Evolutionary conservation across 2,113 vertebrate genomes (phyloP).

Genomic region (Symphodus melops): DNA sequence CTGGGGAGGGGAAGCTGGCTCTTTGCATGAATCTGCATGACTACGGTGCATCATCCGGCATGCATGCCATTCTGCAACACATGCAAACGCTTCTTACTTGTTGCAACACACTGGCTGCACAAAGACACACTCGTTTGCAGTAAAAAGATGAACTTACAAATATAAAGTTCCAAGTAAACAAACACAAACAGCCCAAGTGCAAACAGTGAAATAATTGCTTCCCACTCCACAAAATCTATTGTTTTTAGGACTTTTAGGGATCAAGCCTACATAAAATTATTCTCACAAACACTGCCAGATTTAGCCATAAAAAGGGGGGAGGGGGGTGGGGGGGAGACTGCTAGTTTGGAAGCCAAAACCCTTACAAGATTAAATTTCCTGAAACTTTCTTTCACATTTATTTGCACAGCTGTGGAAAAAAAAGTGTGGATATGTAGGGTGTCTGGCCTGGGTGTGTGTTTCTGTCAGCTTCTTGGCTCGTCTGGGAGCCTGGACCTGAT

Average conservation of each 20-base stretch:
- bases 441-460: slow-evolving; percentile 27
- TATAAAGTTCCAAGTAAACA: neutral
- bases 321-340: slow-evolving; percentile 13
- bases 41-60: neutral
- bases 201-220: slow-evolving; percentile 3
- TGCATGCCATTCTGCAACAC: neutral
- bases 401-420: slow-evolving; percentile 74
- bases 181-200: neutral
- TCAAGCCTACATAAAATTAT: slow-evolving; percentile 33
- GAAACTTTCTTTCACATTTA: slow-evolving; percentile 54
- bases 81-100: neutral
- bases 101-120: neutral
- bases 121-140: neutral
- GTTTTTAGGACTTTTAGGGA: slow-evolving; percentile 13
- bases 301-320: neutral
- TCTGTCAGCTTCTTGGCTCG: slow-evolving; percentile 53
- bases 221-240: slow-evolving; percentile 7
- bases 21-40: slow-evolving; percentile 42
- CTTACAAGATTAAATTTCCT: slow-evolving; percentile 72
- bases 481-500: slow-evolving; percentile 25
- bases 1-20: slow-evolving; percentile 36
- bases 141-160: neutral
- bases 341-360: slow-evolving; percentile 63
- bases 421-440: slow-evolving; percentile 22
- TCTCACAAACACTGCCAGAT: slow-evolving; percentile 38